These are phyloP conservation scores for Rhaphigaster nebulosa DNA, from an alignment of 2,888 invertebrate genomes.

Conservation along the genomic window DNA sequence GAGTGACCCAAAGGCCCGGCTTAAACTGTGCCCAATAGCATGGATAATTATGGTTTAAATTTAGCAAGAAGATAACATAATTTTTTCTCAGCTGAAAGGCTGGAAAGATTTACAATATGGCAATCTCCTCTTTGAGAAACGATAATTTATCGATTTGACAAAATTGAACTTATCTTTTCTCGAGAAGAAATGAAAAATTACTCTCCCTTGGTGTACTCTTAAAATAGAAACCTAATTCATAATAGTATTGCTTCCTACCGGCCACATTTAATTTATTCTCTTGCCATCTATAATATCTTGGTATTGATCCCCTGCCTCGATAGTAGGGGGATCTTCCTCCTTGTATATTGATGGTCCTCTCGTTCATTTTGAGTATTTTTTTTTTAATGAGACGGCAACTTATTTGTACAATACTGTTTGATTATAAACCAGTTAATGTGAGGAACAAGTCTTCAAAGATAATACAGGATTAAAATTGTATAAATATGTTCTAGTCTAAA, in stretches of 20 bases:
- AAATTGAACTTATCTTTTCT: too few relatives aligned
- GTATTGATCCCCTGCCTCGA: background rate
- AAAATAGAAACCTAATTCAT: conserved; percentile 39
- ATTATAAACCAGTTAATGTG: too few relatives aligned
- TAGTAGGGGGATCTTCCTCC: background rate
- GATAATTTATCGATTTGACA: background rate
- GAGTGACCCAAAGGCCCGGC: too few relatives aligned
- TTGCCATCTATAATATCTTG: background rate
- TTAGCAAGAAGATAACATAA: background rate
- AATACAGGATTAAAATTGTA: too few relatives aligned
- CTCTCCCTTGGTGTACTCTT: too few relatives aligned
- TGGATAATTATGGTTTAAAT: background rate
- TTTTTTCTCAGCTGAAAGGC: background rate
- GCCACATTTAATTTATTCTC: conserved; percentile 35
- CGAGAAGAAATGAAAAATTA: conserved; percentile 38
- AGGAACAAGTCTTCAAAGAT: too few relatives aligned
- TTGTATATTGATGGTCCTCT: background rate
- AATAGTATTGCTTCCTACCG: background rate
- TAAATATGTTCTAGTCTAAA: too few relatives aligned
- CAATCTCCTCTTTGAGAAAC: conserved; percentile 8
- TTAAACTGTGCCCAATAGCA: too few relatives aligned
- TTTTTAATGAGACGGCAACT: too few relatives aligned
- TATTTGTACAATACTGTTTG: too few relatives aligned
- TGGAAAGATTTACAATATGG: background rate
- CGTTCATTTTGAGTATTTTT: too few relatives aligned